Evolutionary conservation across 2,888 invertebrate species (phyloP).

Genomic region (Eupsilia transversa): DNA sequence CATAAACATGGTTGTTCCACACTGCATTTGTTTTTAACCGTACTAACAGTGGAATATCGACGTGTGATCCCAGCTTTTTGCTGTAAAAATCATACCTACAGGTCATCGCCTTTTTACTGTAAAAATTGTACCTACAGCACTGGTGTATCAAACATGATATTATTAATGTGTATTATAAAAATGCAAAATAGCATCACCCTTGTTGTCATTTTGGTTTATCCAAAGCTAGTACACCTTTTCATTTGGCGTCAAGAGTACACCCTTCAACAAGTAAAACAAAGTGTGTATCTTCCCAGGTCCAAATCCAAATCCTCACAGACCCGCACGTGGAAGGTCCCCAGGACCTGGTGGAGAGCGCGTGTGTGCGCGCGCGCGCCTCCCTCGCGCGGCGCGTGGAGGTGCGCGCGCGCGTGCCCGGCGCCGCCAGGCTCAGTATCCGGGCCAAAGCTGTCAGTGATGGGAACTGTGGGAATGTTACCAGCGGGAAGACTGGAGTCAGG

Average conservation of each 20-base stretch:
- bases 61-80: too few species aligned
- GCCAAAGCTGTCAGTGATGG: conserved; percentile 70
- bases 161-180: too few species aligned
- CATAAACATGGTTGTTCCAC: too few species aligned
- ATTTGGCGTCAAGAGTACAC: not conserved
- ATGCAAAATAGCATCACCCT: too few species aligned
- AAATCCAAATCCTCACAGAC: conserved; percentile 86
- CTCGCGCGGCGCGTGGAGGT: conserved; percentile 73
- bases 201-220: too few species aligned
- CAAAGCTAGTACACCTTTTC: too few species aligned
- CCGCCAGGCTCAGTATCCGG: conserved; percentile 67
- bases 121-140: too few species aligned
- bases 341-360: conserved; percentile 71
- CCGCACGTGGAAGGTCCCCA: conserved; percentile 89
- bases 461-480: conserved; percentile 70
- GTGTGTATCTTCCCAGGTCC: conserved; percentile 61
- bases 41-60: too few species aligned
- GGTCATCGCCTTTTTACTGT: too few species aligned
- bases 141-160: too few species aligned
- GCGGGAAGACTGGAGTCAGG: conserved; percentile 51
- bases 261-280: not conserved
- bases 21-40: too few species aligned
- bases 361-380: conserved; percentile 75
- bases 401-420: conserved; percentile 68
- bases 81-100: too few species aligned